Conservation (phyloP, 2,888 invertebrate genomes). For the Eledone cirrhosa region DNA sequence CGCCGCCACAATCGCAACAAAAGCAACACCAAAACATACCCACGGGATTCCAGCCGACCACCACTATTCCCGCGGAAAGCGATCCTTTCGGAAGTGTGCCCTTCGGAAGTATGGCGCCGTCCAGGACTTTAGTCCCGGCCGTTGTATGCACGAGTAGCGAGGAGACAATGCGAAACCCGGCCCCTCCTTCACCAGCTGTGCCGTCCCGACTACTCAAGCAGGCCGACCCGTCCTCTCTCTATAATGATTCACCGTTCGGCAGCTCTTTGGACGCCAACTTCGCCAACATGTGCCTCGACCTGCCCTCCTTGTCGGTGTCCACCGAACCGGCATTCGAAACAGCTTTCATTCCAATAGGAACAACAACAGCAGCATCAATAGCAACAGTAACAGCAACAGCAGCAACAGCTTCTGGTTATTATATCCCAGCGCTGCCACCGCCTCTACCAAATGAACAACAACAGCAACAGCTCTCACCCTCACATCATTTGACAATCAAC, state of each 20-base stretch:
- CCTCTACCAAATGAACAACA: background rate
- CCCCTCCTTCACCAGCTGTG: no score
- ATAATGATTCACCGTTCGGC: background rate
- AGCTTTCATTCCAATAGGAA: background rate
- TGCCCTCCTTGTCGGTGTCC: background rate
- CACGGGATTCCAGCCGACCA: background rate
- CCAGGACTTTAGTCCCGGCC: background rate
- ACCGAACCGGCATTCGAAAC: slow-evolving; percentile 1
- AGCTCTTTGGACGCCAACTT: slow-evolving; percentile 2
- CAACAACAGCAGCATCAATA: slow-evolving; percentile 8
- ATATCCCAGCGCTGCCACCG: background rate
- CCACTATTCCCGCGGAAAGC: background rate
- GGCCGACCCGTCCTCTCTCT: background rate
- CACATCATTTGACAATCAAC: background rate
- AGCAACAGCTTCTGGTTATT: background rate
- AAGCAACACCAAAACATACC: background rate
- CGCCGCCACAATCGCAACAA: background rate
- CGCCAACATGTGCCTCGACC: slow-evolving; percentile 22
- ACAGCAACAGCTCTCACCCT: background rate
- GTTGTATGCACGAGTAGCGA: no score
- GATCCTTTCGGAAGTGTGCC: slow-evolving; percentile 19
- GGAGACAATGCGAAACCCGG: no score
- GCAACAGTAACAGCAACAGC: background rate
- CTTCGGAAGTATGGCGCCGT: slow-evolving; percentile 10
- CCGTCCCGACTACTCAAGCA: background rate